Evolutionary conservation across 2,888 invertebrate genomes (phyloP).

Genomic region (Drosophila aldrichi): DNA sequence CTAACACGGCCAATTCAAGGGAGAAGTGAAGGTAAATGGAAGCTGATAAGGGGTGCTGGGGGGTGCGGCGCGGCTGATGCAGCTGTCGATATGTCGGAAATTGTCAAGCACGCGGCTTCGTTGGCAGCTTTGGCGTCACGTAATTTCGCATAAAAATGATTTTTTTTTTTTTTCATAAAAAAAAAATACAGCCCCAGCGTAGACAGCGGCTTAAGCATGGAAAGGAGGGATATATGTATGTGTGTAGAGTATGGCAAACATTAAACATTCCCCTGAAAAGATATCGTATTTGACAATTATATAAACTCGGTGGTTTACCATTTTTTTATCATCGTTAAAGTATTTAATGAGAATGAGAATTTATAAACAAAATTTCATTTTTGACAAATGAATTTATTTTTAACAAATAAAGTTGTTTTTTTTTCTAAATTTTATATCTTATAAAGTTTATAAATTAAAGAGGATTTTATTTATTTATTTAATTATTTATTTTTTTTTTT

Average conservation of each 20-base stretch:
- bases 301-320: no score
- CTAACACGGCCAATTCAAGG: conserved; percentile 22
- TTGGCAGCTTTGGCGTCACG: conserved; percentile 45
- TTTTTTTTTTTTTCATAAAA: conserved; percentile 30
- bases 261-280: background rate
- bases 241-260: background rate
- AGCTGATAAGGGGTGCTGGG: background rate
- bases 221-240: background rate
- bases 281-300: background rate
- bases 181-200: background rate
- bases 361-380: no score
- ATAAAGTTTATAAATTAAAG: no score
- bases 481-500: no score
- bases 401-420: no score
- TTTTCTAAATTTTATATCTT: no score
- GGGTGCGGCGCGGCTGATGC: conserved; percentile 28
- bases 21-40: background rate
- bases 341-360: no score
- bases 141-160: conserved; percentile 63
- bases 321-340: no score
- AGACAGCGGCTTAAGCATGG: conserved; percentile 1
- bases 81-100: conserved; percentile 75
- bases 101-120: conserved; percentile 62
- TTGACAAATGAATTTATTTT: no score
- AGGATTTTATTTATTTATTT: no score